Evolutionary conservation across 2,113 vertebrate species (phyloP).

Genomic region (Nycticorax nycticorax): DNA sequence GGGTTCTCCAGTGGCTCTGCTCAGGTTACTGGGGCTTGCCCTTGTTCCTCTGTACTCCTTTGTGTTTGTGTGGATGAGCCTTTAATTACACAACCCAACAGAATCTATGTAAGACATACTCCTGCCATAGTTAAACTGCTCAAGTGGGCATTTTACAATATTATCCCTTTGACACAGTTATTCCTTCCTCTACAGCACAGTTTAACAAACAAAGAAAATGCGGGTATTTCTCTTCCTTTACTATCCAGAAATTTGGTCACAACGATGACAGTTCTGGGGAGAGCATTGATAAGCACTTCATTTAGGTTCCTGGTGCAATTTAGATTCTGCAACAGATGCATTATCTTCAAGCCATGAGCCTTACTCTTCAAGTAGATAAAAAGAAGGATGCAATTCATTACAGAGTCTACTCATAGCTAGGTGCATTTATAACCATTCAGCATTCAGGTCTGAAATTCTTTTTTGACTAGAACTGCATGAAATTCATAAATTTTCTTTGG

Average conservation of each 20-base stretch:
- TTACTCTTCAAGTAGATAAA: not conserved
- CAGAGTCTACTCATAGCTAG: not conserved
- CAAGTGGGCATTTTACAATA: not conserved
- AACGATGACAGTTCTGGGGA: not conserved
- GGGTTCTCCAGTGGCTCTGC: not conserved
- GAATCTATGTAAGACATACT: not conserved
- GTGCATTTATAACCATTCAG: not conserved
- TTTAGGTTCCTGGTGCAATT: not conserved
- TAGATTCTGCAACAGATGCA: not conserved
- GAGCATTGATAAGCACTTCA: not conserved
- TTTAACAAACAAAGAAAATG: not conserved
- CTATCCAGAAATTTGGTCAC: not conserved
- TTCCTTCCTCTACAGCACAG: not conserved
- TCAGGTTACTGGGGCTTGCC: not conserved
- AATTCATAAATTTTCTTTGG: not conserved
- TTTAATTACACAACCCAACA: not conserved
- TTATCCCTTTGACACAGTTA: not conserved
- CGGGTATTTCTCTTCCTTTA: not conserved
- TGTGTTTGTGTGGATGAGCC: not conserved
- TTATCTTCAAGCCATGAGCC: not conserved
- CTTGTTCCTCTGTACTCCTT: not conserved
- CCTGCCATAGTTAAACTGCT: not conserved
- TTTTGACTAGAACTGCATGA: not conserved
- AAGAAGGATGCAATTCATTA: not conserved
- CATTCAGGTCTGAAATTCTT: not conserved